These are phyloP conservation scores for Andrena praecox DNA, from an alignment of 2,888 invertebrate species.

Conservation along the genomic window DNA sequence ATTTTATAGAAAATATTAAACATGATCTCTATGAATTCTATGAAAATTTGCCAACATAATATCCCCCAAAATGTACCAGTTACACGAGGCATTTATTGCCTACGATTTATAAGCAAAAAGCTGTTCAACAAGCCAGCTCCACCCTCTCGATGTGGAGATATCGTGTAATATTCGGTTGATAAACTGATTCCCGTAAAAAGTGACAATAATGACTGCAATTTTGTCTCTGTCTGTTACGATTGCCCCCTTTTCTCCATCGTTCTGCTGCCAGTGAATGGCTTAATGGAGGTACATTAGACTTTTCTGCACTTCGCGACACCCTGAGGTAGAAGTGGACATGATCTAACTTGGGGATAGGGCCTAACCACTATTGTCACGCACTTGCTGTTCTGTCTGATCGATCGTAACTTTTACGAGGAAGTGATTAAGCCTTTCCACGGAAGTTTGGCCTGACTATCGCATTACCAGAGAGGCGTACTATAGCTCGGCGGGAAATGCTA, in stretches of 20 bases:
- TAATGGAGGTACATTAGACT: conserved; percentile 23
- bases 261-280: background rate
- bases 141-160: background rate
- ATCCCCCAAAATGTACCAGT: no score
- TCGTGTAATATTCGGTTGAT: conserved; percentile 61
- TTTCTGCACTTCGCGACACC: conserved; percentile 21
- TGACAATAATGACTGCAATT: conserved; percentile 54
- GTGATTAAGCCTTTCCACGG: conserved; percentile 56
- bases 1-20: no score
- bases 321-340: conserved; percentile 37
- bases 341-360: conserved; percentile 39
- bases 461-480: background rate
- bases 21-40: no score
- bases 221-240: conserved; percentile 47
- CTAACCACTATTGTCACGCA: conserved; percentile 70
- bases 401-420: conserved; percentile 60
- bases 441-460: conserved; percentile 38
- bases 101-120: conserved; percentile 35
- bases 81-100: background rate
- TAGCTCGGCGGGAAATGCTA: conserved; percentile 3
- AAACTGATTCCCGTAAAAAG: conserved; percentile 47
- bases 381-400: conserved; percentile 25
- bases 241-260: background rate
- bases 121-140: conserved; percentile 17
- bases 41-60: no score